phyloP scores from a whole-genome alignment of 2,797 vertebrate genomes.

The Jordanella pulchra region DNA sequence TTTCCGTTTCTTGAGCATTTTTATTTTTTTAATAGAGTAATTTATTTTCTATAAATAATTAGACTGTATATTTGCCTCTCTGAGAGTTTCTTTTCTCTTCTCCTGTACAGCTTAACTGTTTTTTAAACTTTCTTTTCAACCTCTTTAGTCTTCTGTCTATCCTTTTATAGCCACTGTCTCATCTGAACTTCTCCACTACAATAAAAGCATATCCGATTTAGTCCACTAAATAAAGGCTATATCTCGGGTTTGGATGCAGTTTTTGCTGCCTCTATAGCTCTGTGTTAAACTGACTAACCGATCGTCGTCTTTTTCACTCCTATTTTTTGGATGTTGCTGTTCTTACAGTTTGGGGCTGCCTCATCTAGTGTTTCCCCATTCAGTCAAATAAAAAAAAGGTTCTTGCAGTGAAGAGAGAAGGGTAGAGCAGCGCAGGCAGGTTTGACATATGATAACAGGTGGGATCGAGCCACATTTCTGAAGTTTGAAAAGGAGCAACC shows the following conservation, averaged over 20 bases:
- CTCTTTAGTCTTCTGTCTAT: too few relatives aligned
- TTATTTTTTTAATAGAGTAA: too few relatives aligned
- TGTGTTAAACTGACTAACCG: background rate
- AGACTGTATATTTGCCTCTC: too few relatives aligned
- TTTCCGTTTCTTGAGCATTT: too few relatives aligned
- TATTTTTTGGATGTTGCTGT: background rate
- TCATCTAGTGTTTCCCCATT: background rate
- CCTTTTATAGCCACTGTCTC: too few relatives aligned
- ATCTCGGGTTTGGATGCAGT: background rate
- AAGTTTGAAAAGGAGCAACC: background rate
- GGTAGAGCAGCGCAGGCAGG: background rate
- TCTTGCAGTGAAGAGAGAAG: background rate
- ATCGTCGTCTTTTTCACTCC: background rate
- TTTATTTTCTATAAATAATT: too few relatives aligned
- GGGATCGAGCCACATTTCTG: background rate
- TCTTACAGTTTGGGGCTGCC: background rate
- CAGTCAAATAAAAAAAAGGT: too few relatives aligned
- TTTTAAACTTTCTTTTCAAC: too few relatives aligned
- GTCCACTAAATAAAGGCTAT: background rate
- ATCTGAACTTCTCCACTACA: too few relatives aligned
- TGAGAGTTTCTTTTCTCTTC: too few relatives aligned
- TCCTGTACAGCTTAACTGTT: too few relatives aligned
- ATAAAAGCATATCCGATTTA: too few relatives aligned
- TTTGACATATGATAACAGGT: background rate
- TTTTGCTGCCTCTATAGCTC: background rate